A percentile compares a stretch with the other conserved stretches of the same genome.
Evolutionary conservation across 2,797 vertebrate genomes (phyloP).

Genomic region (Chelon labrosus): DNA sequence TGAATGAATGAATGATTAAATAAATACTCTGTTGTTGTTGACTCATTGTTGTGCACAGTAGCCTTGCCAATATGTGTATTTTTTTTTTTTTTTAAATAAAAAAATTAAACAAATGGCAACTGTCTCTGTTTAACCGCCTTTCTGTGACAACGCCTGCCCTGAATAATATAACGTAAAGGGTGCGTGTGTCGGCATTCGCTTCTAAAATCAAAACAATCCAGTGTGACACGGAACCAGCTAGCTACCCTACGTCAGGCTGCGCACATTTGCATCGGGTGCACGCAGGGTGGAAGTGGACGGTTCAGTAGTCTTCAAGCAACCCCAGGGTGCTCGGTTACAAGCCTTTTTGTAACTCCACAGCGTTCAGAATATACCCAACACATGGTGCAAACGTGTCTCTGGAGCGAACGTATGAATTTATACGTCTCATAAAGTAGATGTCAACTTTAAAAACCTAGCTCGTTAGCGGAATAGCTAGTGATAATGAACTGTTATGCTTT

Average conservation of each 20-base stretch:
- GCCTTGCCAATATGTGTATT: background rate
- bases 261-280: constrained; percentile 60
- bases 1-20: constrained; percentile 17
- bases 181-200: background rate
- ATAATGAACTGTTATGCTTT: constrained; percentile 59
- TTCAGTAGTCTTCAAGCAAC: constrained; percentile 37
- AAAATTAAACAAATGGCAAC: background rate
- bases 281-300: constrained; percentile 67
- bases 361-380: constrained; percentile 16
- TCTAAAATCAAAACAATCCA: constrained; percentile 46
- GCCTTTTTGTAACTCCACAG: constrained; percentile 6
- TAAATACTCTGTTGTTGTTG: background rate
- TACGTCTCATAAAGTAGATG: constrained; percentile 48
- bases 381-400: constrained; percentile 7
- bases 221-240: constrained; percentile 37
- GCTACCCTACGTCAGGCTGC: constrained; percentile 65
- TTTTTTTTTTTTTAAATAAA: no score
- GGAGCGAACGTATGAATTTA: constrained; percentile 3
- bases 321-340: constrained; percentile 11
- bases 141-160: background rate
- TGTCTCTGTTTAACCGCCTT: background rate
- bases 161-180: background rate
- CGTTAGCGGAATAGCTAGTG: constrained; percentile 56
- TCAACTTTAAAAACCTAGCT: constrained; percentile 58
- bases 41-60: background rate